Conservation (phyloP, 2,888 invertebrate genomes). For the Yponomeuta plumbellus region DNA sequence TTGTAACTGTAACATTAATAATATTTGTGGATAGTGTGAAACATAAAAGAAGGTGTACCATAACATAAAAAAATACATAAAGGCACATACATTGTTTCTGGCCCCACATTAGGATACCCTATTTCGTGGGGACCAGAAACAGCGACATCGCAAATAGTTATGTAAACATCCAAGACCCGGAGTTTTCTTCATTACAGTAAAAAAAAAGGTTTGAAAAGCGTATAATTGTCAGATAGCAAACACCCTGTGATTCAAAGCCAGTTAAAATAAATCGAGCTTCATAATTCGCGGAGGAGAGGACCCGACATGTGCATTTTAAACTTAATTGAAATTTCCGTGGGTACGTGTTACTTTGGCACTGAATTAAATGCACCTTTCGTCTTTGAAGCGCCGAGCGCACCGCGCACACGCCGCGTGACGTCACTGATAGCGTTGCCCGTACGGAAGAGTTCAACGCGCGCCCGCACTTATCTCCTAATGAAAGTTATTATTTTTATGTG, state of each 20-base stretch:
- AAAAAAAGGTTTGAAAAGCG: too few relatives aligned
- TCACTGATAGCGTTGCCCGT: constrained; percentile 16
- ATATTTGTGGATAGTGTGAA: too few relatives aligned
- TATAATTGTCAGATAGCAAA: neutral
- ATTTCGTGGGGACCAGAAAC: too few relatives aligned
- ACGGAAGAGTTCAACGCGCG: constrained; percentile 41
- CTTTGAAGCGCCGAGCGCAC: constrained; percentile 26
- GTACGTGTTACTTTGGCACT: constrained; percentile 57
- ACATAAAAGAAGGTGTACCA: too few relatives aligned
- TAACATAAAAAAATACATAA: too few relatives aligned
- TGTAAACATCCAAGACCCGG: too few relatives aligned
- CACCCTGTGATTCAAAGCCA: neutral
- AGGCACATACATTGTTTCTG: too few relatives aligned
- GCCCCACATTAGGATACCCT: too few relatives aligned
- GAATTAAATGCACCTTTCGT: constrained; percentile 47
- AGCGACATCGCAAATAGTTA: too few relatives aligned
- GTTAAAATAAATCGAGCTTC: constrained; percentile 25
- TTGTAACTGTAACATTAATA: too few relatives aligned
- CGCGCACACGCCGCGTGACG: constrained; percentile 34
- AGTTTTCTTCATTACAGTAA: too few relatives aligned
- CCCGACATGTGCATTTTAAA: constrained; percentile 58
- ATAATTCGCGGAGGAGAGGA: neutral
- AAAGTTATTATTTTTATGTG: constrained; percentile 6
- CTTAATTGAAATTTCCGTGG: constrained; percentile 69
- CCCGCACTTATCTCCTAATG: constrained; percentile 16